Percentiles rank a stretch among this genome's conserved stretches.
phyloP scores from a whole-genome alignment of 1,140 invertebrate species.

The Drosophila kohkoa region DNA sequence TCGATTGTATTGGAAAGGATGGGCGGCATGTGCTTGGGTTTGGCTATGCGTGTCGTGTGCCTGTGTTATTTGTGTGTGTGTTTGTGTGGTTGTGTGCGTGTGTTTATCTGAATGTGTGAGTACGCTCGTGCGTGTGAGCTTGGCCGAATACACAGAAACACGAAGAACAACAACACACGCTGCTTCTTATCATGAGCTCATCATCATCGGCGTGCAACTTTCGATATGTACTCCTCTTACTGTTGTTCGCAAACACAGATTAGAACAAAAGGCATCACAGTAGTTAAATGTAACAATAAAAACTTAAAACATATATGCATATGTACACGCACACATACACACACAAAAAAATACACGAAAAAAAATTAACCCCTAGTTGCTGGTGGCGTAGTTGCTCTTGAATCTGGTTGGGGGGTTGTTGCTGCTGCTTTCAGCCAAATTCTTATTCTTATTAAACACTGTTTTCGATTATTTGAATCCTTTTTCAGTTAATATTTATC shows the following conservation, averaged over 20 bases:
- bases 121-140: conserved; percentile 11
- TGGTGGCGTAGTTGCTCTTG: conserved; percentile 4
- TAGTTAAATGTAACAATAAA: conserved; percentile 29
- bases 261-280: conserved; percentile 28
- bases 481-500: conserved; percentile 2
- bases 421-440: conserved; percentile 13
- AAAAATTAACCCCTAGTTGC: conserved; percentile 49
- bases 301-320: not conserved
- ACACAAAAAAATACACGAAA: not conserved
- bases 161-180: conserved; percentile 12
- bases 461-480: not conserved
- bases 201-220: conserved; percentile 26
- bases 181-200: conserved; percentile 51
- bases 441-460: conserved; percentile 41
- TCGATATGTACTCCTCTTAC: conserved; percentile 1
- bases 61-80: not conserved
- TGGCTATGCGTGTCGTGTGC: not conserved
- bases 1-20: conserved; percentile 23
- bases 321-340: conserved; percentile 14
- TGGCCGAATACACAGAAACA: conserved; percentile 23
- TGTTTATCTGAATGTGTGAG: not conserved
- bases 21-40: conserved; percentile 12
- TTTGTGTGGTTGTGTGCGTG: not conserved
- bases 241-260: conserved; percentile 16
- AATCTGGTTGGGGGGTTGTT: conserved; percentile 50